phyloP scores from a whole-genome alignment of 2,113 vertebrate species.

The Vanacampus margaritifer region DNA sequence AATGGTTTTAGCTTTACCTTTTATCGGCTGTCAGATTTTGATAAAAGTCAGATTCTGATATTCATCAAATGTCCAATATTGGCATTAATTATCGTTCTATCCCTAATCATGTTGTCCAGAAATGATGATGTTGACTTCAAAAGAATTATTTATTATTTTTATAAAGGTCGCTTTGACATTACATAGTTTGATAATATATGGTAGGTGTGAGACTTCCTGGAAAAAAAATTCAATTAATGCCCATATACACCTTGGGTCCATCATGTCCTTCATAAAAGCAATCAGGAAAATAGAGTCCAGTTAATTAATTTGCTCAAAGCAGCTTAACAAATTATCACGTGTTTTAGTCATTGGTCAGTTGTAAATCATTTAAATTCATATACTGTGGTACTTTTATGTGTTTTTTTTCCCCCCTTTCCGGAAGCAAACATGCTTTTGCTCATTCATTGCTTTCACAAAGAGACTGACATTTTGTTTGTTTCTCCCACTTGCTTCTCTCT shows the following conservation, averaged over 20 bases:
- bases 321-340: neutral
- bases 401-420: constrained; percentile 7
- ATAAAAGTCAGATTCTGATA: too few species aligned
- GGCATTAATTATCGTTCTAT: too few species aligned
- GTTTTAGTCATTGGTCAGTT: constrained; percentile 10
- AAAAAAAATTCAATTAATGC: too few species aligned
- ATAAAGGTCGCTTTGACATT: too few species aligned
- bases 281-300: neutral
- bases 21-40: too few species aligned
- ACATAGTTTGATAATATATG: too few species aligned
- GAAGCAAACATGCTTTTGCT: constrained; percentile 41
- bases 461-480: constrained; percentile 60
- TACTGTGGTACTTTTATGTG: constrained; percentile 19
- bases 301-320: neutral
- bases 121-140: too few species aligned
- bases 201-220: too few species aligned
- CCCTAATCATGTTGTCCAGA: too few species aligned
- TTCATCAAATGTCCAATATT: too few species aligned
- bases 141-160: too few species aligned
- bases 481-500: constrained; percentile 42
- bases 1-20: too few species aligned
- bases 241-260: neutral
- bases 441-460: constrained; percentile 36
- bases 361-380: constrained; percentile 49
- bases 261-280: neutral